phyloP scores from a whole-genome alignment of 2,797 vertebrate genomes.

The Enteromius anoplus region DNA sequence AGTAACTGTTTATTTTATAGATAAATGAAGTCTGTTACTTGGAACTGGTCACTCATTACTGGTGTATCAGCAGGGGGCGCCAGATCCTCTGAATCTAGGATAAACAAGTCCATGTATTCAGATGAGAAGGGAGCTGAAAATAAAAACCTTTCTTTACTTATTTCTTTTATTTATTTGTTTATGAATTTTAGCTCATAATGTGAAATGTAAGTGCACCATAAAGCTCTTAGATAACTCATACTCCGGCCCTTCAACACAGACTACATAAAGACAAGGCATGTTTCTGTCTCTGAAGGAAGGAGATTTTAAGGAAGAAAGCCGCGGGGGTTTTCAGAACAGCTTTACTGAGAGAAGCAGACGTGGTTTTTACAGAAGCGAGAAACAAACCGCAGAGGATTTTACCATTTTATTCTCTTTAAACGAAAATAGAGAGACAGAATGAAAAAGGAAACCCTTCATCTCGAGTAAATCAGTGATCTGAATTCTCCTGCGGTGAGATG shows the following conservation, averaged over 20 bases:
- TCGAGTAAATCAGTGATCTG: background rate
- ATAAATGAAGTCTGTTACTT: too few species aligned
- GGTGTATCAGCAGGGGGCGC: background rate
- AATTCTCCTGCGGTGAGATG: background rate
- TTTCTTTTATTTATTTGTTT: too few species aligned
- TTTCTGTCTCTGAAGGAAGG: background rate
- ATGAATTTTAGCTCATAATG: background rate
- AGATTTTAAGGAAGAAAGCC: background rate
- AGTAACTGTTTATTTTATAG: background rate
- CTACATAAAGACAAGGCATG: background rate
- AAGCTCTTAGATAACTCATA: rapidly evolving
- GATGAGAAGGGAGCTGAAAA: background rate
- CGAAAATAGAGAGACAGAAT: background rate
- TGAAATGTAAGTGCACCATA: background rate
- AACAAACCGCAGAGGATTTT: background rate
- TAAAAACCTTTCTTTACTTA: too few species aligned
- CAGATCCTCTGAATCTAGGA: background rate
- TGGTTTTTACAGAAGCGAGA: conserved; percentile 33
- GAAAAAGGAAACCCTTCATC: background rate
- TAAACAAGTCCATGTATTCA: background rate
- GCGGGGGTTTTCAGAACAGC: conserved; percentile 17
- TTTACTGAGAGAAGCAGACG: conserved; percentile 3
- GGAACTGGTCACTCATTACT: too few species aligned
- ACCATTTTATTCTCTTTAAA: conserved; percentile 5
- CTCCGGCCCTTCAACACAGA: background rate